Base-by-base conservation (phyloP, 2,113 vertebrate species). In the Anolis carolinensis region DNA sequence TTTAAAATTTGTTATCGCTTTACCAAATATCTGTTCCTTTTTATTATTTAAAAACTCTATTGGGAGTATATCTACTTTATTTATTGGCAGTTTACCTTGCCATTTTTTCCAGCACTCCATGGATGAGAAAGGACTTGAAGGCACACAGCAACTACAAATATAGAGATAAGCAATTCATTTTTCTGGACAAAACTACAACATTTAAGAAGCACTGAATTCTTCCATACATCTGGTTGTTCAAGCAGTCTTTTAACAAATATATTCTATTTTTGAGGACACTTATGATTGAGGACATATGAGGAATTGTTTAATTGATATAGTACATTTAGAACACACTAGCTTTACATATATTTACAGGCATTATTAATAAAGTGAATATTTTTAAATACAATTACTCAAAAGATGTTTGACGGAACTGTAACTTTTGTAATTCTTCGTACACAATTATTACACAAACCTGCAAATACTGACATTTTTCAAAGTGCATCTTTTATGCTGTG, bases 401-500 rank as follows among this genome's bases (percentile, higher is more conserved):
- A 30, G n/a, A 79, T 85, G 25, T 75, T 84, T 74, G 65, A 50
- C 36, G 65, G 62, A 65, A 21, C 52, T 86, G 39, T 62, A 16
- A 10, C 52, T 71, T 77, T 52, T 52, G 25, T 68, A 34, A 59
- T 16, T 55, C 21, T 32, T 85, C 36, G 50, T n/a, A 62, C 59
- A 27, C 71, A 62, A 52, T 25, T 39, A 36, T 44, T 36, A 72
- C 70, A 82, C 36, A 32, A 72, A 55, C 80, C 59, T 82, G 52
- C 32, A 72, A 72, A n/a, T 55, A 72, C 48, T 55, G 10, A n/a
- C 9, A 13, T 71, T 83, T 73, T 55, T 73, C 25, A 72, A 13
- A 71, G 20, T 71, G 10, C 48, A 71, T 16, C 36, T 82, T 82
- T 79, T 70, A 85, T 78, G n/a, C n/a, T n/a, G n/a, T n/a, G n/a